Evolutionary conservation across 1,140 invertebrate species (phyloP), one percentile per base, ranked within the genome.

Genomic region (Lordiphosa mommai): DNA sequence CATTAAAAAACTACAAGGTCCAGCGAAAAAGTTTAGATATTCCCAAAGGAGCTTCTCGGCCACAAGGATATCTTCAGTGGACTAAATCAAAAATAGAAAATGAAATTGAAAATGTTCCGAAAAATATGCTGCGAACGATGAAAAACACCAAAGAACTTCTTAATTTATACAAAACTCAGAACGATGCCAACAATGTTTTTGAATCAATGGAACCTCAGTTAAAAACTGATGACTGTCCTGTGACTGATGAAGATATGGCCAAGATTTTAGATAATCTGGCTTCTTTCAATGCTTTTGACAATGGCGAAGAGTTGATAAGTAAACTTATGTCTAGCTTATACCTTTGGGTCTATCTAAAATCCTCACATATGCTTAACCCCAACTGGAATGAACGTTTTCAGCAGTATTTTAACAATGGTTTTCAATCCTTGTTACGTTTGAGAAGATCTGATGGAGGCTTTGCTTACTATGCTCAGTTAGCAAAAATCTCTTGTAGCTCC

Each of bases 291-390:
- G n/a, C 7, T 1, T 13, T 34, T 0, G 55, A 69, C 7, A 67
- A 57, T 16, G 41, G 16, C 7, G 63, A 70, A 16, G 46, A 57
- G n/a, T 4, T 56, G 29, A 61, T 70, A 6, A 61, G 50, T 9
- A 70, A 61, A 33, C 2, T 70, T 10, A 14, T 70, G 2, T 30
- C 33, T 1, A 30, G 36, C 0, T 61, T 49, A 23, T 13, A 23
- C 29, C 30, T 71, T 0, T 53, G 34, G 36, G n/a, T 57, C 3
- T 58, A 48, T 30, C 3, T 53, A 23, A 4, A 20, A 1, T 13
- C 29, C 4, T 6, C 16, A 0, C 10, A 1, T 0, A 30, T 8
- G 16, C 2, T 32, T n/a, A 12, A 8, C 6, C 1, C 6, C 0
- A 13, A 23, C 0, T 48, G 30, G 23, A 33, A 5, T 2, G 0